Conservation (phyloP, 2,888 invertebrate genomes). For the Pseudococcus viburni region DNA sequence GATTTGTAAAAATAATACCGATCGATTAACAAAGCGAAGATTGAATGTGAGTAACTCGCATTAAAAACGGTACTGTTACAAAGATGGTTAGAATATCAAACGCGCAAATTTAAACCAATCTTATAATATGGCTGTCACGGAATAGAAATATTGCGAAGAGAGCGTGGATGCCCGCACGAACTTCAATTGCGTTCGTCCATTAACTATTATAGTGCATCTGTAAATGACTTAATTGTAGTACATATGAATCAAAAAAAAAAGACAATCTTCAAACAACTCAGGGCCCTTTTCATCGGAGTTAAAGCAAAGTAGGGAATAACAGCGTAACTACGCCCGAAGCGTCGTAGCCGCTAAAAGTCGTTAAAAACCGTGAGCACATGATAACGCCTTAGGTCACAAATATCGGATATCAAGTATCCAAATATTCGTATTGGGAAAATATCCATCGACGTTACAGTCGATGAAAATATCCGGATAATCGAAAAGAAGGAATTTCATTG, state of each 20-base stretch:
- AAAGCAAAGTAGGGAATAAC: too few relatives aligned
- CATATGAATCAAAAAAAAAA: not conserved
- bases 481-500: too few relatives aligned
- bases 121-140: constrained; percentile 44
- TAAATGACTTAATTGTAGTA: constrained; percentile 25
- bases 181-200: not conserved
- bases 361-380: too few relatives aligned
- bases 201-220: not conserved
- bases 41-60: not conserved
- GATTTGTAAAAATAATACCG: not conserved
- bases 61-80: not conserved
- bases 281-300: too few relatives aligned
- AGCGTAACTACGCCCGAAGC: too few relatives aligned
- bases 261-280: not conserved
- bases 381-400: too few relatives aligned
- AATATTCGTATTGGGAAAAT: too few relatives aligned
- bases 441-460: too few relatives aligned
- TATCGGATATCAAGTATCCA: too few relatives aligned
- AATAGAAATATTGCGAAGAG: not conserved
- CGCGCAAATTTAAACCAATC: constrained; percentile 40
- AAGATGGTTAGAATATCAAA: constrained; percentile 13
- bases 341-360: too few relatives aligned
- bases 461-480: too few relatives aligned
- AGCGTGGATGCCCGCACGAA: not conserved
- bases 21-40: not conserved